Evolutionary conservation across 2,888 invertebrate species (phyloP).

Genomic region (Amphipyra berbera): DNA sequence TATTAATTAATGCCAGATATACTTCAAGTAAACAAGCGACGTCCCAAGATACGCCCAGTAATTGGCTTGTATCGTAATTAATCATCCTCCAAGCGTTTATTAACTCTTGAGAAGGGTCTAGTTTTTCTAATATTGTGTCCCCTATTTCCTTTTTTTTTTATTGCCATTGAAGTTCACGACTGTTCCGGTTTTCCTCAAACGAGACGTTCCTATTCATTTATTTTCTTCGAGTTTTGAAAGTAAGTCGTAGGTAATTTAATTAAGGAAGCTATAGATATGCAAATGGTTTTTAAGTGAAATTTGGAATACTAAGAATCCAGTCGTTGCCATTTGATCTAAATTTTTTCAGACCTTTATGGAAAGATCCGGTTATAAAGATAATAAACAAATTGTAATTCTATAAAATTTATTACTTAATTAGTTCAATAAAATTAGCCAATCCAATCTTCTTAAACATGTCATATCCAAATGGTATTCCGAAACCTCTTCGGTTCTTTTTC

Average conservation of each 20-base stretch:
- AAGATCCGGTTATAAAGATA: too few species aligned
- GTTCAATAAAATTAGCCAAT: too few species aligned
- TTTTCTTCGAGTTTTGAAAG: background rate
- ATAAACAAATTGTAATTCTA: too few species aligned
- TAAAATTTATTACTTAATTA: too few species aligned
- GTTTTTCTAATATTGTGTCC: background rate
- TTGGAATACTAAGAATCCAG: too few species aligned
- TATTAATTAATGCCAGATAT: too few species aligned
- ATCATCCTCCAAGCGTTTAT: background rate
- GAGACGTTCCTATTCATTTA: background rate
- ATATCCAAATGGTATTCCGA: too few species aligned
- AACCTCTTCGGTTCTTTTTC: too few species aligned
- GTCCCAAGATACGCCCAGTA: background rate
- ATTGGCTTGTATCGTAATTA: background rate
- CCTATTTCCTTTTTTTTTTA: too few species aligned
- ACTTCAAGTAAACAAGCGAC: background rate
- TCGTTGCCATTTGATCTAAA: too few species aligned
- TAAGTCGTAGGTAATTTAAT: background rate
- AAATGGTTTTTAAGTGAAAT: background rate
- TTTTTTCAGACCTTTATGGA: too few species aligned
- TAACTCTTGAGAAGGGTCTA: constrained; percentile 10
- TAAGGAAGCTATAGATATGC: background rate
- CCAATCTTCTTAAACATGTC: too few species aligned
- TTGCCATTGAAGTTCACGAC: background rate
- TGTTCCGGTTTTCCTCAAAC: background rate